Evolutionary conservation across 2,888 invertebrate species (phyloP), one percentile per base, ranked within the genome.

Genomic region (Drosophila nigritarsus): DNA sequence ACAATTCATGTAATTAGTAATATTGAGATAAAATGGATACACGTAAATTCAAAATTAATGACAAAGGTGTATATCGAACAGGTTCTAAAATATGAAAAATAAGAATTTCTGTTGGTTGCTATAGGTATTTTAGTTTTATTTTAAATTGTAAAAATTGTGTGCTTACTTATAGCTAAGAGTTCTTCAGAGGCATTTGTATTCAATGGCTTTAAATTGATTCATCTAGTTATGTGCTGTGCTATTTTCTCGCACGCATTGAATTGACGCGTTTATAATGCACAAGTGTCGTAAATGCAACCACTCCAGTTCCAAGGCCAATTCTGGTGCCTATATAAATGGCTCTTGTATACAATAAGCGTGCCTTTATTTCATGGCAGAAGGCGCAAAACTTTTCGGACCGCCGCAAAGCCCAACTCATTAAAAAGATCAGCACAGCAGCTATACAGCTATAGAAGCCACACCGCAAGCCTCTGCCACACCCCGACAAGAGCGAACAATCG

Each of bases 401-500:
- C 84, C 67, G 65, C 70, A 82, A 76, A 82, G 66, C 83, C 83
- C 88, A 87, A 87, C 89, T 85, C 89, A 85, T 85, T 85, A 85
- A 85, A 85, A 87, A 87, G 87, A 85, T 85, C 89, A 87, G 86
- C 87, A 59, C 59, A 66, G 67, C 49, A 62, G 62, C 65, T 65
- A 59, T 34, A 29, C 27, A 15, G 27, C 30, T n/a, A n/a, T 42
- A 11, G 54, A 40, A 42, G 38, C 38, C 6, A 20, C 27, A 38
- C 38, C 59, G 42, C 63, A 59, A 58, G 38, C 56, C 63, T 11
- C 24, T n/a, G 13, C 20, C 18, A 56, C 49, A 29, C 67, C 53
- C 42, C 51, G 53, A 63, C 58, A 54, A 68, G 55, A 55, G 55
- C 63, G 87, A 89, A 89, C 87, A 85, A 87, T 85, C 84, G 84